These are phyloP conservation scores for Antechinus stuartii DNA, from an alignment of 2,113 vertebrate species.

Conservation along the genomic window DNA sequence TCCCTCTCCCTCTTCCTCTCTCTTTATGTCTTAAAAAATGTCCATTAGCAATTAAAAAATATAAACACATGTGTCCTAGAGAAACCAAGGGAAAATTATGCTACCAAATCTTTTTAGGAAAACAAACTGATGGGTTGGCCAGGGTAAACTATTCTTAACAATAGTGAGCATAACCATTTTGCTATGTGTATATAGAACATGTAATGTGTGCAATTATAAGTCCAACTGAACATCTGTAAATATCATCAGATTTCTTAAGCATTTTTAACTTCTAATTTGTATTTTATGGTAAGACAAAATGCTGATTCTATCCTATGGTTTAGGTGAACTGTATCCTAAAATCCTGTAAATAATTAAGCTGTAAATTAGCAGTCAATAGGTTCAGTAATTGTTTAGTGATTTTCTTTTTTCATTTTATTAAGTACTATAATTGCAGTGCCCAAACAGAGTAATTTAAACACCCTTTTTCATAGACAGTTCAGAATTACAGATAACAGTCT, in stretches of 20 bases:
- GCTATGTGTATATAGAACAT: conserved; percentile 89
- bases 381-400: conserved; percentile 82
- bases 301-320: conserved; percentile 89
- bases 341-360: conserved; percentile 93
- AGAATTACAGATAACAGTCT: conserved; percentile 79
- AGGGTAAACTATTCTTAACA: conserved; percentile 82
- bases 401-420: conserved; percentile 83
- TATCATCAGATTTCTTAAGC: conserved; percentile 92
- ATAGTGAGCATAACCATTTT: conserved; percentile 85
- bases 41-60: conserved; percentile 81
- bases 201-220: conserved; percentile 85
- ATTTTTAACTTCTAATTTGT: conserved; percentile 95
- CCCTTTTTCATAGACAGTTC: conserved; percentile 86
- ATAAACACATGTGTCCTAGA: conserved; percentile 73
- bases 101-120: conserved; percentile 79
- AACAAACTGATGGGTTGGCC: conserved; percentile 77
- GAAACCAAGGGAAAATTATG: conserved; percentile 77
- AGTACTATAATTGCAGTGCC: conserved; percentile 85
- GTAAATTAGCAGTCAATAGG: conserved; percentile 87
- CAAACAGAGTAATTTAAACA: conserved; percentile 89
- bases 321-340: conserved; percentile 86
- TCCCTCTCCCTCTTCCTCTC: no score
- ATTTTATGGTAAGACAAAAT: conserved; percentile 90
- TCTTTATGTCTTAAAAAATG: conserved; percentile 65
- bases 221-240: conserved; percentile 90